A percentile compares a stretch with the other conserved stretches of the same genome.
Evolutionary conservation across 2,888 invertebrate species (phyloP).

Genomic region (Periphyllus acericola): DNA sequence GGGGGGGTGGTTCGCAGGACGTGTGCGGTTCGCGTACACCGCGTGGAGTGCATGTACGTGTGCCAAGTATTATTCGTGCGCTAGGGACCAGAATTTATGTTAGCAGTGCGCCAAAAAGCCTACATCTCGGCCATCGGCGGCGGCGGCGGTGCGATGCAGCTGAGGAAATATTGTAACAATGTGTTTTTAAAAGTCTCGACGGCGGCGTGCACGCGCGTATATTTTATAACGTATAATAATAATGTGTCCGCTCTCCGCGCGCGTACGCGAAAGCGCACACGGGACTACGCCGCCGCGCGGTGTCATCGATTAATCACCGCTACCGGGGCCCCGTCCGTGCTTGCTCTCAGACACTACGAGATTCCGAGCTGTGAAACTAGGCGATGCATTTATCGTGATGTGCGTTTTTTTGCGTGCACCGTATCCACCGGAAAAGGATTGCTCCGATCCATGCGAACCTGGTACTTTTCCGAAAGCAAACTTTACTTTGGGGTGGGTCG

Average conservation of each 20-base stretch:
- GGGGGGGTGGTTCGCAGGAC: background rate
- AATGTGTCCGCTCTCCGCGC: background rate
- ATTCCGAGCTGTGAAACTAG: too few relatives aligned
- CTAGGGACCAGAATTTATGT: slow-evolving; percentile 45
- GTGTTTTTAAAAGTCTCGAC: slow-evolving; percentile 25
- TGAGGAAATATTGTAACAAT: slow-evolving; percentile 12
- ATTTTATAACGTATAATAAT: too few relatives aligned
- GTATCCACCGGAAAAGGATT: background rate
- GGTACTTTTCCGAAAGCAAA: too few relatives aligned
- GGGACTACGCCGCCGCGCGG: too few relatives aligned
- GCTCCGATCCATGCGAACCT: background rate
- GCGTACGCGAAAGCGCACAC: background rate
- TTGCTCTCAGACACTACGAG: background rate
- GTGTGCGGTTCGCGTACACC: background rate
- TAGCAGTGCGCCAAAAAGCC: slow-evolving; percentile 51
- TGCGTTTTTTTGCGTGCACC: too few relatives aligned
- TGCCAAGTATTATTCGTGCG: slow-evolving; percentile 55
- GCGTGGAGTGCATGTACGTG: background rate
- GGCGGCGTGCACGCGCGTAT: background rate
- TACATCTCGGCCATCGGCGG: slow-evolving; percentile 4
- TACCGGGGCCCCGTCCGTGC: background rate
- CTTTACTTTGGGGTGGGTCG: too few relatives aligned
- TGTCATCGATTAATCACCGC: slow-evolving; percentile 1
- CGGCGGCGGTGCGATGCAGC: background rate
- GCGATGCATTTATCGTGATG: too few relatives aligned